A percentile compares a stretch with the other conserved stretches of the same genome.
Conservation (phyloP, 2,113 vertebrate genomes). For the Notiomystis cincta region DNA sequence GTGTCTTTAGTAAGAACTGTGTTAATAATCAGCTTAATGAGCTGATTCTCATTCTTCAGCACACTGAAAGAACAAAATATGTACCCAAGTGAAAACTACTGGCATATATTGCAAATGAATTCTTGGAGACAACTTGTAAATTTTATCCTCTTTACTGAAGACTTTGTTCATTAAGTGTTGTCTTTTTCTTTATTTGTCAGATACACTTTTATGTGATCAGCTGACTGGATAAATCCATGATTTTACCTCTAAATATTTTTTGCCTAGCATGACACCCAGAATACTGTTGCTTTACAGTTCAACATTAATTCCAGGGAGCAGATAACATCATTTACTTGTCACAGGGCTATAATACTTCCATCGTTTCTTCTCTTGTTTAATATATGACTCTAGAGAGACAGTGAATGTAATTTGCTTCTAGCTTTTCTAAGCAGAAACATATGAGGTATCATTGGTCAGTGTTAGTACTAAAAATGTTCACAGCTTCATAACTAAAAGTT, state of each 20-base stretch:
- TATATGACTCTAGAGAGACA: not conserved
- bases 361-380: not conserved
- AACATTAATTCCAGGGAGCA: not conserved
- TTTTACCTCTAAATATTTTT: not conserved
- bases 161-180: not conserved
- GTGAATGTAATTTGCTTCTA: not conserved
- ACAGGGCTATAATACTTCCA: not conserved
- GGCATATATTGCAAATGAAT: not conserved
- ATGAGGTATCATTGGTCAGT: not conserved
- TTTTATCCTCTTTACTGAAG: not conserved
- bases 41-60: not conserved
- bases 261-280: not conserved
- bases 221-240: not conserved
- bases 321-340: not conserved
- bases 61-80: not conserved
- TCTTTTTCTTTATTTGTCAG: not conserved
- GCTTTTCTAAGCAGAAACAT: not conserved
- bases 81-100: not conserved
- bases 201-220: not conserved
- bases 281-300: not conserved
- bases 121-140: fast-evolving
- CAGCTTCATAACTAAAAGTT: conserved; percentile 8
- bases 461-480: not conserved
- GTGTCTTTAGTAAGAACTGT: not conserved
- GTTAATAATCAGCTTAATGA: not conserved